These are phyloP conservation scores for Arge pagana DNA, from an alignment of 2,888 invertebrate species.

Conservation along the genomic window DNA sequence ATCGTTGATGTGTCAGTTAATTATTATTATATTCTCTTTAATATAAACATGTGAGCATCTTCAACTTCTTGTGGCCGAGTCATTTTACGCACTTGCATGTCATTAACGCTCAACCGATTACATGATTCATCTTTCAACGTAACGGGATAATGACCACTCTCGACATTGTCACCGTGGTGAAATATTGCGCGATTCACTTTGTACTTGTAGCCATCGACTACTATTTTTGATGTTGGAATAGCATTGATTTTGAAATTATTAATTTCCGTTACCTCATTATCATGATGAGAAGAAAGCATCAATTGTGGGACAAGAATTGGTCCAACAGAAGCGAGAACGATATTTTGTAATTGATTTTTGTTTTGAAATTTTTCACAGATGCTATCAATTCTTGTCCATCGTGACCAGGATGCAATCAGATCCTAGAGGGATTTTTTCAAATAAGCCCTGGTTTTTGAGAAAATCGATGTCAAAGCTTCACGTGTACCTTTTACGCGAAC, in stretches of 20 bases:
- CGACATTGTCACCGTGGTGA: slow-evolving; percentile 8
- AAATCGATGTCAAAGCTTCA: too few relatives aligned
- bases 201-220: background rate
- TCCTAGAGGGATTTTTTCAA: background rate
- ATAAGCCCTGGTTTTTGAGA: too few relatives aligned
- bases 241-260: slow-evolving; percentile 11
- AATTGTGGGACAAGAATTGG: background rate
- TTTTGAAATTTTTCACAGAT: background rate
- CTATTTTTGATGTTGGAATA: slow-evolving; percentile 2
- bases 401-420: background rate
- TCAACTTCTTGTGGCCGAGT: slow-evolving; percentile 18
- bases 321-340: background rate
- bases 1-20: too few relatives aligned
- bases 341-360: background rate
- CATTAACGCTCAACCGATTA: slow-evolving; percentile 8
- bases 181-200: slow-evolving; percentile 16
- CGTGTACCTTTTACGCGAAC: too few relatives aligned
- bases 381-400: background rate
- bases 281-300: background rate
- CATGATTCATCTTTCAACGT: slow-evolving; percentile 3
- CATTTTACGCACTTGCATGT: slow-evolving; percentile 9
- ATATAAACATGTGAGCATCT: slow-evolving; percentile 14
- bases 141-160: slow-evolving; percentile 14
- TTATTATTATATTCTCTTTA: background rate
- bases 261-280: background rate